Percentiles rank a stretch among this genome's conserved stretches.
Evolutionary conservation across 2,888 invertebrate genomes (phyloP).

Genomic region (Acrobasis consociella): DNA sequence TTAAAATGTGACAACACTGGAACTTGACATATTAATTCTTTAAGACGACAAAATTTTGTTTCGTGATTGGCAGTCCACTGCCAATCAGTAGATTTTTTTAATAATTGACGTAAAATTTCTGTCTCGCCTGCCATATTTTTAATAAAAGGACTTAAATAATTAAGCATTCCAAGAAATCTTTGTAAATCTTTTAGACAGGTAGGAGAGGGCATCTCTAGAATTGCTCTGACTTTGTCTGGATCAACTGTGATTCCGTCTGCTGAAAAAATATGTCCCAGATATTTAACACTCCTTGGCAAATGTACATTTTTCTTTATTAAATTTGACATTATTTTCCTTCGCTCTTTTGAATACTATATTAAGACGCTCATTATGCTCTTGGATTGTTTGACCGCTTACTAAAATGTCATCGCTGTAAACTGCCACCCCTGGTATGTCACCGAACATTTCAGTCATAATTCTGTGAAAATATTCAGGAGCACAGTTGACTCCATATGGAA

Average conservation of each 20-base stretch:
- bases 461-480: constrained; percentile 31
- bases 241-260: constrained; percentile 27
- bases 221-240: constrained; percentile 30
- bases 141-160: constrained; percentile 30
- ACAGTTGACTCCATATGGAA: constrained; percentile 32
- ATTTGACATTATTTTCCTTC: constrained; percentile 27
- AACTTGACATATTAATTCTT: constrained; percentile 27
- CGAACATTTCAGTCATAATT: constrained; percentile 33
- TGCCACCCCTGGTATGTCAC: constrained; percentile 27
- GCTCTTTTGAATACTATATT: constrained; percentile 27
- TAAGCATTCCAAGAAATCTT: constrained; percentile 27
- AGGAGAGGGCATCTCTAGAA: constrained; percentile 29
- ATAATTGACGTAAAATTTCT: constrained; percentile 23
- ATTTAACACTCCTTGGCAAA: constrained; percentile 30
- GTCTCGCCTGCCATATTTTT: constrained; percentile 19
- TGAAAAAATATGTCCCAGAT: constrained; percentile 32
- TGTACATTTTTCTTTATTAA: constrained; percentile 31
- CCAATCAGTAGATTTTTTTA: constrained; percentile 28
- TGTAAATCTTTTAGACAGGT: constrained; percentile 23
- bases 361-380: constrained; percentile 27
- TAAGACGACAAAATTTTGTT: constrained; percentile 9
- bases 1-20: constrained; percentile 28
- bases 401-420: constrained; percentile 30
- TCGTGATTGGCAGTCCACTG: constrained; percentile 27
- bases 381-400: constrained; percentile 22